These are phyloP conservation scores for Lochmaea capreae DNA, from an alignment of 2,888 invertebrate species.

Conservation along the genomic window DNA sequence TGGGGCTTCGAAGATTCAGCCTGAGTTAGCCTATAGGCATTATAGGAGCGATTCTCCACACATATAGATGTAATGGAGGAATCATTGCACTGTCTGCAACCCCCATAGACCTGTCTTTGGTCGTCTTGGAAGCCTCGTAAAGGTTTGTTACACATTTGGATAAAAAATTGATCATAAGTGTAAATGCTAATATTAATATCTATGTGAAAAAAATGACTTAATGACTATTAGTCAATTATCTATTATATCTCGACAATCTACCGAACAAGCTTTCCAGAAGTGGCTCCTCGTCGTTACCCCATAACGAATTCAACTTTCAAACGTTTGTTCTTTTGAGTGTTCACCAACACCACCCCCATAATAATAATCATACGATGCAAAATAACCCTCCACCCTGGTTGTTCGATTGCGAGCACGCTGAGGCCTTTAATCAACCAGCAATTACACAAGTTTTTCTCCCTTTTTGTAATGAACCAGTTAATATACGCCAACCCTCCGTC, in stretches of 20 bases:
- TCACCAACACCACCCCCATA: conserved; percentile 41
- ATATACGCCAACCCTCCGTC: conserved; percentile 52
- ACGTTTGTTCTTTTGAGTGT: conserved; percentile 55
- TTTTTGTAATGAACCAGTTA: conserved; percentile 60
- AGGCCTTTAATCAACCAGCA: conserved; percentile 66
- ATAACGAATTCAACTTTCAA: conserved; percentile 45
- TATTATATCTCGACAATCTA: not conserved
- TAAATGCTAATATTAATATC: no score
- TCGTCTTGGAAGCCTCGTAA: no score
- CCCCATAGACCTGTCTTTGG: no score
- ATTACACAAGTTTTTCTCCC: conserved; percentile 62
- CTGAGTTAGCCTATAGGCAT: no score
- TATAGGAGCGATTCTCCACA: no score
- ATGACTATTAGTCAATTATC: not conserved
- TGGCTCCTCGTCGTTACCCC: conserved; percentile 46
- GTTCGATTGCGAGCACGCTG: conserved; percentile 56
- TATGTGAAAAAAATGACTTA: not conserved
- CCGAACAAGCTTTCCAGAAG: conserved; percentile 20
- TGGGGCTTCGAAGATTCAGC: no score
- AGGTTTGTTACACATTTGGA: no score
- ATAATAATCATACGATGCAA: conserved; percentile 55
- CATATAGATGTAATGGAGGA: no score
- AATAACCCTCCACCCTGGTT: conserved; percentile 40
- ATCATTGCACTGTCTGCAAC: no score
- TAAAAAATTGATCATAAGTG: no score